A percentile compares a stretch with the other conserved stretches of the same genome.
phyloP scores from a whole-genome alignment of 1,140 invertebrate species.

The Zaprionus ghesquierei region DNA sequence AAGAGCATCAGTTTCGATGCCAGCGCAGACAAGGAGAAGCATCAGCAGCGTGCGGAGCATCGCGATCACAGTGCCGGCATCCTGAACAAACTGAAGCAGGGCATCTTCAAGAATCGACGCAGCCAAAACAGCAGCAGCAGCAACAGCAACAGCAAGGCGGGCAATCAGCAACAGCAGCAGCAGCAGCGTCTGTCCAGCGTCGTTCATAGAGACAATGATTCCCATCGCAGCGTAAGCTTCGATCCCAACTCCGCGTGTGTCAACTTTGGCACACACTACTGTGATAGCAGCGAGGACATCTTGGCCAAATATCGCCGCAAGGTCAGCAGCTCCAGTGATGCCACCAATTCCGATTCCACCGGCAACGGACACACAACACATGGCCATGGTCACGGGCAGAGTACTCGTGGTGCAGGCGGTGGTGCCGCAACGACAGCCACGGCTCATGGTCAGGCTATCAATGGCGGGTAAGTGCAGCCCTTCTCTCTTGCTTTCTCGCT shows the following conservation, averaged over 20 bases:
- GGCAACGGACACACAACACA: conserved; percentile 59
- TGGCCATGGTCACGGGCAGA: conserved; percentile 4
- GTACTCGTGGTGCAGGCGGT: not conserved
- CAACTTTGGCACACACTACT: conserved; percentile 48
- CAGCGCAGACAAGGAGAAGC: conserved; percentile 88
- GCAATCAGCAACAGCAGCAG: too few relatives aligned
- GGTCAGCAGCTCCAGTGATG: conserved; percentile 85
- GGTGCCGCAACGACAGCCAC: not conserved
- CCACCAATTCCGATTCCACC: conserved; percentile 82
- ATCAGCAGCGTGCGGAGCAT: conserved; percentile 79
- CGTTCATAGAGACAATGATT: not conserved
- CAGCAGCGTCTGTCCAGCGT: conserved; percentile 2
- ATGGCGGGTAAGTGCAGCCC: conserved; percentile 44
- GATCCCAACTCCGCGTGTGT: conserved; percentile 58
- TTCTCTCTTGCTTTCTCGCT: not conserved
- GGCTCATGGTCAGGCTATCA: conserved; percentile 44
- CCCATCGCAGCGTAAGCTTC: conserved; percentile 64
- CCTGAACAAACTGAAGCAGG: conserved; percentile 87
- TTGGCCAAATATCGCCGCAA: conserved; percentile 96
- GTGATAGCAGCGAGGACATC: conserved; percentile 91
- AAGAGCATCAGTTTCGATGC: conserved; percentile 97
- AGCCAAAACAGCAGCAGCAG: conserved; percentile 80
- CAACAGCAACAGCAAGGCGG: conserved; percentile 21
- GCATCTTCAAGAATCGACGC: conserved; percentile 86
- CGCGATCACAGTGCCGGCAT: conserved; percentile 83